Percentiles rank a stretch among this genome's conserved stretches.
Evolutionary conservation across 2,113 vertebrate species (phyloP).

Genomic region (Scalopus aquaticus): DNA sequence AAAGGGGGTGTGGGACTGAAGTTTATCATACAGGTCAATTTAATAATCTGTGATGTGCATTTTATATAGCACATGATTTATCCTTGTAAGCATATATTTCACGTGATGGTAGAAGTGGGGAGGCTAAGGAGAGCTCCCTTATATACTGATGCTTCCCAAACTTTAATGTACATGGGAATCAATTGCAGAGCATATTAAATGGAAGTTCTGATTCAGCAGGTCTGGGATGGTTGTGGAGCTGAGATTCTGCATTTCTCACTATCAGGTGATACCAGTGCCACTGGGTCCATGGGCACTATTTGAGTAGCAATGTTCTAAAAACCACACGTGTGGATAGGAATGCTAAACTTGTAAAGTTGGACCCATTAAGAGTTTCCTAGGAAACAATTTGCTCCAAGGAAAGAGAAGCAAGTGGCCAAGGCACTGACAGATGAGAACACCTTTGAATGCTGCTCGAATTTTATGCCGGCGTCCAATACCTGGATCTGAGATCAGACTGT

Average conservation of each 20-base stretch:
- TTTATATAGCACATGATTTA: not conserved
- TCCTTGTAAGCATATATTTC: not conserved
- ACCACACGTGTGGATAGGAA: not conserved
- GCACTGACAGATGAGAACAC: not conserved
- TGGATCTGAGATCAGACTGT: not conserved
- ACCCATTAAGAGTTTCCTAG: not conserved
- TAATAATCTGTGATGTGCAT: not conserved
- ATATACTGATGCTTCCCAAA: not conserved
- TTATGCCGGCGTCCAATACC: not conserved
- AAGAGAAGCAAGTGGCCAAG: not conserved
- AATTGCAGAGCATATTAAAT: not conserved
- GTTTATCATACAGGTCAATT: not conserved
- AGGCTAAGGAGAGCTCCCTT: not conserved
- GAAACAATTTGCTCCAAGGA: not conserved
- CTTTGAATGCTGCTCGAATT: not conserved
- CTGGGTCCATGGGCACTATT: not conserved
- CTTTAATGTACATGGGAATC: not conserved
- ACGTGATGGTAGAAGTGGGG: not conserved
- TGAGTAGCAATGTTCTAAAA: not conserved
- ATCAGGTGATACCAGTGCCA: not conserved
- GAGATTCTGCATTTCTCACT: not conserved
- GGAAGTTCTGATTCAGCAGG: not conserved
- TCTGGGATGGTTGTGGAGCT: not conserved
- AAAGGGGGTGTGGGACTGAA: not conserved
- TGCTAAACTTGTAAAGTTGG: not conserved